Conservation (phyloP, 2,113 vertebrate genomes). For the Empidonax alnorum region DNA sequence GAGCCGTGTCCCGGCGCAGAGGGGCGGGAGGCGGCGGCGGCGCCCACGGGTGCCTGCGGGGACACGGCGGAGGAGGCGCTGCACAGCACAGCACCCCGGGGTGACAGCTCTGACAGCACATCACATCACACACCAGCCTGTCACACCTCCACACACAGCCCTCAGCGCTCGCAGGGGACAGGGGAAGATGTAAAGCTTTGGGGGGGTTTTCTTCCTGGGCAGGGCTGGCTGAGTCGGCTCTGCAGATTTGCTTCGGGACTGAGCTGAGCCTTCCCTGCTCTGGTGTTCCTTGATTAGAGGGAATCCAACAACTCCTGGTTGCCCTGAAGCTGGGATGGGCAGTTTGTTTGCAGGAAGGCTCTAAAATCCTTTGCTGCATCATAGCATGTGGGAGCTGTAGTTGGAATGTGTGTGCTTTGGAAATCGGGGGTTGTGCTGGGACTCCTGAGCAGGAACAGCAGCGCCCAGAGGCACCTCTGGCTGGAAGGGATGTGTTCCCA, state of each 20-base stretch:
- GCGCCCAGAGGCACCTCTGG: neutral
- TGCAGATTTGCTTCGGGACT: neutral
- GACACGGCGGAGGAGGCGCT: neutral
- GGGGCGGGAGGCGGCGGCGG: neutral
- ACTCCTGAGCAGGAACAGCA: neutral
- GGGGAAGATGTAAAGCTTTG: neutral
- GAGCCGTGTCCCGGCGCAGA: neutral
- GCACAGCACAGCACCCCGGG: neutral
- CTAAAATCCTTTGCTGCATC: neutral
- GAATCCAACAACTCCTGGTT: neutral
- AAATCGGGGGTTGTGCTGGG: no score
- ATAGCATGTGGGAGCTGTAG: accelerated
- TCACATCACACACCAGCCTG: neutral
- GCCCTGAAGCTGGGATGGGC: neutral
- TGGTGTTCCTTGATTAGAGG: neutral
- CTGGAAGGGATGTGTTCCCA: neutral
- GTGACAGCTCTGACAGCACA: neutral
- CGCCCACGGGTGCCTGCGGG: neutral
- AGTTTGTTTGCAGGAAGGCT: neutral
- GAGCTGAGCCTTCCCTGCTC: neutral
- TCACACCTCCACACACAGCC: neutral
- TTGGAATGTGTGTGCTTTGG: accelerated
- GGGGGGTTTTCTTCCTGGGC: neutral
- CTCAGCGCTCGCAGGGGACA: neutral
- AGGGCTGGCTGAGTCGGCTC: neutral